Evolutionary conservation across 2,113 vertebrate genomes (phyloP).

Genomic region (Mirounga angustirostris): DNA sequence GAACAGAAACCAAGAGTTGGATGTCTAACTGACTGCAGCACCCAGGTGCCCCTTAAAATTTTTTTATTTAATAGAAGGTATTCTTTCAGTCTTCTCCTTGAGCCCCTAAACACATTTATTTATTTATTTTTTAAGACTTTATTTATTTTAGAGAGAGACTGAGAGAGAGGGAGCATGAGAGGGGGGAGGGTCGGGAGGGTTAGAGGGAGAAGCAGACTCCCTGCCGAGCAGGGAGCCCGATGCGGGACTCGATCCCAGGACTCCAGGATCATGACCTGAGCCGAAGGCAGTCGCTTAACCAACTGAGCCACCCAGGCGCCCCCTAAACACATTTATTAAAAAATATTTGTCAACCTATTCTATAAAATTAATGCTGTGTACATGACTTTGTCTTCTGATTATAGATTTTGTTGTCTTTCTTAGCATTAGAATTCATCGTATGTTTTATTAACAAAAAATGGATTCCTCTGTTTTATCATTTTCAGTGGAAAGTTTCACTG

Average conservation of each 20-base stretch:
- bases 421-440: background rate
- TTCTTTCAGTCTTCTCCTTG: background rate
- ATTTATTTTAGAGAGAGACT: too few species aligned
- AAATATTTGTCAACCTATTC: conserved; percentile 42
- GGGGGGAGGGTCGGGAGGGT: too few species aligned
- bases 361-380: conserved; percentile 20
- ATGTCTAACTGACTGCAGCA: background rate
- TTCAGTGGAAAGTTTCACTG: background rate
- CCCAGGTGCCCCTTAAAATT: background rate
- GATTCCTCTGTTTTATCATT: background rate
- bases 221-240: too few species aligned
- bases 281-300: too few species aligned
- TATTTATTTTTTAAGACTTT: too few species aligned
- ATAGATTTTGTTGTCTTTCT: background rate
- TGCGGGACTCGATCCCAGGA: too few species aligned
- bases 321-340: conserved; percentile 40
- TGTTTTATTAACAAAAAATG: background rate
- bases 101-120: conserved; percentile 33
- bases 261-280: too few species aligned
- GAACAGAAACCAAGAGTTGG: background rate
- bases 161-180: too few species aligned
- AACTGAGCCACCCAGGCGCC: too few species aligned
- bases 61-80: background rate
- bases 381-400: background rate
- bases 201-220: too few species aligned